Base-by-base conservation (phyloP, 2,888 invertebrate genomes). In the Oxyscelio sp. region DNA sequence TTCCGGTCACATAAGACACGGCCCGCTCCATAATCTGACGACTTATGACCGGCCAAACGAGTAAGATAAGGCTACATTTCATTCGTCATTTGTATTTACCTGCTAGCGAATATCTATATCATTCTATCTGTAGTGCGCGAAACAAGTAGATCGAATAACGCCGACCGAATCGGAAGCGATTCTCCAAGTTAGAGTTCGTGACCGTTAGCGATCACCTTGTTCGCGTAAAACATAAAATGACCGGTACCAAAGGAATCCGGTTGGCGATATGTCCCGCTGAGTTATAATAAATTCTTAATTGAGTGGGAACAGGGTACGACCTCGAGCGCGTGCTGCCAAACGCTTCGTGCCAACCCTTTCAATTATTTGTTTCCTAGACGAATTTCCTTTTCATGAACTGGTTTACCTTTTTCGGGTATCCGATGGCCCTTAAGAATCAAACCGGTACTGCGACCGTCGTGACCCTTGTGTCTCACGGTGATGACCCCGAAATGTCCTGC, bases 401-500 rank as follows among this genome's bases (percentile, higher is more conserved):
- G 86, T 75, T 79, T 70, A 73, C 82, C 85, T 75, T 86, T 85
- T 71, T 80, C 71, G 45, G 75, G 17, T 63, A 74, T 81, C 68
- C 83, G 75, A 85, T 71, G 83, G 81, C 83, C 79, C 68, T 73
- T 86, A 86, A 89, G 73, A 79, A 82, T 88, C 87, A 82, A 89
- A 87, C 89, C 82, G 87, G 87, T 86, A 80, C 82, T 87, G 87
- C 90, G 90, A 90, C 89, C 90, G 84, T 87, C 87, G 82, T 92
- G 92, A 92, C 92, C 92, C 91, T 77, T 58, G 90, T 80, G 87
- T 92, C 92, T 90, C 91, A 91, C 92, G 92, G 89, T 88, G 88
- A 85, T 90, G 91, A 92, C 91, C 92, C 89, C 87, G 86, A 50
- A 73, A 66, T 77, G 71, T 80, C 58, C 50, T 59, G 48, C 79